phyloP scores from a whole-genome alignment of 2,113 vertebrate species.

The Tupaia tana region DNA sequence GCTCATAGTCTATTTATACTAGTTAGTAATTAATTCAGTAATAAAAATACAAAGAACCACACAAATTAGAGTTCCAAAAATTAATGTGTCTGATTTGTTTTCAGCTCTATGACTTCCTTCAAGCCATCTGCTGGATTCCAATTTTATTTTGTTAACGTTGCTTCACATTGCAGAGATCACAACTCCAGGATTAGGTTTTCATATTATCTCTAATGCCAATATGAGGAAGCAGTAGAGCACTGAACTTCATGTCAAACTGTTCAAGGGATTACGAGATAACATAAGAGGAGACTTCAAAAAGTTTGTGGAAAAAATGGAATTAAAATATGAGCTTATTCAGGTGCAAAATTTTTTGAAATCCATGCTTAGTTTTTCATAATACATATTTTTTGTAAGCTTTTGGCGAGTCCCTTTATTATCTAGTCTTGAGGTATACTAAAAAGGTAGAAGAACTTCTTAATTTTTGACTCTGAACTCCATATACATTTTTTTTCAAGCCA shows the following conservation, averaged over 20 bases:
- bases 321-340: no score
- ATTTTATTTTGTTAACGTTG: background rate
- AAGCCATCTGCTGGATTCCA: background rate
- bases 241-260: background rate
- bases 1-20: background rate
- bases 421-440: background rate
- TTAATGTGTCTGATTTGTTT: background rate
- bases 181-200: background rate
- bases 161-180: background rate
- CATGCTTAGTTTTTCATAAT: no score
- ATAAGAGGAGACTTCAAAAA: no score
- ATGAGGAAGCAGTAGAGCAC: fast-evolving
- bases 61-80: background rate
- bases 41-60: slow-evolving; percentile 13
- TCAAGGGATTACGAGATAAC: no score
- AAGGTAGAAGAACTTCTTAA: background rate
- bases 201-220: background rate
- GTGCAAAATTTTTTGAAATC: no score
- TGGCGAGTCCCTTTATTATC: background rate
- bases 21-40: slow-evolving; percentile 1
- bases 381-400: no score
- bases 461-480: background rate
- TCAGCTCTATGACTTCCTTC: background rate
- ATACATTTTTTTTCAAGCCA: background rate
- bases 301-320: no score